Evolutionary conservation across 2,113 vertebrate species (phyloP).

Genomic region (Suricata suricatta): DNA sequence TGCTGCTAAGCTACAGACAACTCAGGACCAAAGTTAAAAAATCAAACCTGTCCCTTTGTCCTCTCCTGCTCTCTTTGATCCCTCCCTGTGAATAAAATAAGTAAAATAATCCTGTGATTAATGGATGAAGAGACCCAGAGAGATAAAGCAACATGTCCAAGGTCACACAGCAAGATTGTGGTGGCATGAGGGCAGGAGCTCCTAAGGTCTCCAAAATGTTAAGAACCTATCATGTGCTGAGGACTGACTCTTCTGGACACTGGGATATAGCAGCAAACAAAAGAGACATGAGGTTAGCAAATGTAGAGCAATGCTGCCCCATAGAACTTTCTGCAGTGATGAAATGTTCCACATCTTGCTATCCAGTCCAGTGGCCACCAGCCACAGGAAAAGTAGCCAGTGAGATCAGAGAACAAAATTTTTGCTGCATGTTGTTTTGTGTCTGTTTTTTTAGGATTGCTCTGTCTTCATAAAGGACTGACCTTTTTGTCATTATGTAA

Average conservation of each 20-base stretch:
- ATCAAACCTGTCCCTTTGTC: background rate
- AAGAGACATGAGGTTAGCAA: background rate
- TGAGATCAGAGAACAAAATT: background rate
- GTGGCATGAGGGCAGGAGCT: background rate
- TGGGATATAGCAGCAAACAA: background rate
- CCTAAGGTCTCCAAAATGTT: background rate
- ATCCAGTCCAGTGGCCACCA: background rate
- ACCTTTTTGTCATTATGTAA: background rate
- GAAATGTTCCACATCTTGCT: background rate
- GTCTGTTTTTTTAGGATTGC: background rate
- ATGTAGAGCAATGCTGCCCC: background rate
- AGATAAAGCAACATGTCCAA: background rate
- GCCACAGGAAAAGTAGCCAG: background rate
- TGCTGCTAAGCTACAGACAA: background rate
- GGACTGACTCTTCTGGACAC: background rate
- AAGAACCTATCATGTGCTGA: background rate
- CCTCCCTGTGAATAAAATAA: conserved; percentile 23
- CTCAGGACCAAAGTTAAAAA: background rate
- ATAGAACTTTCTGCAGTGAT: background rate
- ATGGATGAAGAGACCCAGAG: background rate
- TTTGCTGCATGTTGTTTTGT: background rate
- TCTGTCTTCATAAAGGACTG: background rate
- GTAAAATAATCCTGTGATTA: background rate
- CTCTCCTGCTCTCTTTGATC: background rate
- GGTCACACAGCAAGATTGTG: background rate